phyloP scores from a whole-genome alignment of 2,797 vertebrate species.

The Heteromormyrus szaboi region DNA sequence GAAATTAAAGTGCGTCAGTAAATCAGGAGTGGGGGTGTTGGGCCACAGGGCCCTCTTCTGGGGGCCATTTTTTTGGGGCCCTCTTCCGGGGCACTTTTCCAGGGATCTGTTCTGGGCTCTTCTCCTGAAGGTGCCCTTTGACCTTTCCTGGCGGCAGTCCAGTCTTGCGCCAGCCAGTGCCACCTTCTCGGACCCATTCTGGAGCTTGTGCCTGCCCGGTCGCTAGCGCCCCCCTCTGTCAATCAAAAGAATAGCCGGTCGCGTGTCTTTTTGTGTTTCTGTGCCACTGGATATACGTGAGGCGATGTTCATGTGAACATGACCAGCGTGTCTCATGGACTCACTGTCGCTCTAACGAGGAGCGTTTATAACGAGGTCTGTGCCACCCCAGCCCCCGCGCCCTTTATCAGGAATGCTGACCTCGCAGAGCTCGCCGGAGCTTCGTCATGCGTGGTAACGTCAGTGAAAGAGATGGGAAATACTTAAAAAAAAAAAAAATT shows the following conservation, averaged over 20 bases:
- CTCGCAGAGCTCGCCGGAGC: background rate
- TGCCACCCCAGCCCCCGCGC: background rate
- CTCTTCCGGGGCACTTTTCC: background rate
- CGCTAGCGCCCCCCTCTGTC: background rate
- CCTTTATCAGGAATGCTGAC: background rate
- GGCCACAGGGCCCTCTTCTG: background rate
- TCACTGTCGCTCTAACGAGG: background rate
- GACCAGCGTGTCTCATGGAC: background rate
- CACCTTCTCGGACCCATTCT: background rate
- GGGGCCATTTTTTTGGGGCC: background rate
- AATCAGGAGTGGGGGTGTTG: background rate
- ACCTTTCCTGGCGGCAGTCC: background rate
- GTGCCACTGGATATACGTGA: background rate
- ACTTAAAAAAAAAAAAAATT: background rate
- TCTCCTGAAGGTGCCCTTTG: background rate
- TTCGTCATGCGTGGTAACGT: background rate
- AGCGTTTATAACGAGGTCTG: no score
- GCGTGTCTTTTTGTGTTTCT: background rate
- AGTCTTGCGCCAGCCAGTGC: background rate
- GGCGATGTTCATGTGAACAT: background rate
- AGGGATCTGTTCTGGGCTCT: background rate
- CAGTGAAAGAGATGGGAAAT: background rate
- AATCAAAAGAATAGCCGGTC: background rate
- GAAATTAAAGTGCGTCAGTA: background rate
- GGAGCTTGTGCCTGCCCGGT: background rate